These are phyloP conservation scores for Siphamia tubifer DNA, from an alignment of 2,113 vertebrate species.

Conservation along the genomic window DNA sequence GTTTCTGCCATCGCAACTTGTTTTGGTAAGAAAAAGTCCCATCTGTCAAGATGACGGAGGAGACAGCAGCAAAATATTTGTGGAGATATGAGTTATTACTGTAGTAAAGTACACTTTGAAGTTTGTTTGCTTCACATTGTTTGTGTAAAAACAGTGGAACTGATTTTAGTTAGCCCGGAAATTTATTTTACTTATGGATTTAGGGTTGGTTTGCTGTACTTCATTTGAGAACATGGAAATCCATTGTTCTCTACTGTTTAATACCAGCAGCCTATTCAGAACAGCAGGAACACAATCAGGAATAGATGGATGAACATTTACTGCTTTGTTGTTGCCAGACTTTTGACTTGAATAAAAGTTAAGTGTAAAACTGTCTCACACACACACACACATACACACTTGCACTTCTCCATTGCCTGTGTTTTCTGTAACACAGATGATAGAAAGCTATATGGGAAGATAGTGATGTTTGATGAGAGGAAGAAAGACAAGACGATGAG, in stretches of 20 bases:
- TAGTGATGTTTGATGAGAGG: conserved; percentile 25
- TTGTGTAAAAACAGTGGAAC: background rate
- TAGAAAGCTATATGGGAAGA: conserved; percentile 15
- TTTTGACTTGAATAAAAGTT: background rate
- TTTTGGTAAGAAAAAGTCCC: no score
- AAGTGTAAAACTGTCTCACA: background rate
- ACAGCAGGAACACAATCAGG: background rate
- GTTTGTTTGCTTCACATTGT: conserved; percentile 1
- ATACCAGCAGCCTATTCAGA: conserved; percentile 20
- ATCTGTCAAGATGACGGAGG: no score
- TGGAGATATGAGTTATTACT: background rate
- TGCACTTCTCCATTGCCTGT: background rate
- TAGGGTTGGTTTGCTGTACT: conserved; percentile 1
- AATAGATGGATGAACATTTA: background rate
- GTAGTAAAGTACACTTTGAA: background rate
- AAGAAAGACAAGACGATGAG: conserved; percentile 8
- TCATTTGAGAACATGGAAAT: conserved; percentile 12
- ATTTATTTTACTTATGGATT: conserved; percentile 24
- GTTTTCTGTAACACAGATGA: conserved; percentile 12
- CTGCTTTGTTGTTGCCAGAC: background rate
- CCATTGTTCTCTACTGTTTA: background rate
- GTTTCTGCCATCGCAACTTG: no score
- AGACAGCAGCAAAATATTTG: background rate
- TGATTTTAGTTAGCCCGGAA: background rate
- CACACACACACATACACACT: background rate